phyloP scores from a whole-genome alignment of 2,113 vertebrate species.

The Cyphomyrus plagiostoma region DNA sequence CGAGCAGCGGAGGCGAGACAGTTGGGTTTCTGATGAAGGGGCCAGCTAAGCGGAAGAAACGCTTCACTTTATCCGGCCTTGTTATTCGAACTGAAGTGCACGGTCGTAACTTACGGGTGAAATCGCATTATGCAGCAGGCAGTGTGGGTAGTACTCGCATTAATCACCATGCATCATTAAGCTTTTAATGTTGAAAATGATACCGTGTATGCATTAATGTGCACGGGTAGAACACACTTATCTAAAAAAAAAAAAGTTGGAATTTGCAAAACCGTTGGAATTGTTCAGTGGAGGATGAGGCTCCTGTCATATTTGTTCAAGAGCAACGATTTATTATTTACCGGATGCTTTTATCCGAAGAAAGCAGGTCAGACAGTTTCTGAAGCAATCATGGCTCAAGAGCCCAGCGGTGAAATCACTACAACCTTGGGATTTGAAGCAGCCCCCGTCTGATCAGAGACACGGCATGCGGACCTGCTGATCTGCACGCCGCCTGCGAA shows the following conservation, averaged over 20 bases:
- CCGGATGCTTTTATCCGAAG: background rate
- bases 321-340: background rate
- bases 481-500: background rate
- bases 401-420: background rate
- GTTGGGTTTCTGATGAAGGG: background rate
- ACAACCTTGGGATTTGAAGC: background rate
- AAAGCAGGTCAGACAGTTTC: background rate
- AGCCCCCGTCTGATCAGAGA: background rate
- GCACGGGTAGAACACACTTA: background rate
- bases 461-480: background rate
- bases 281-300: background rate
- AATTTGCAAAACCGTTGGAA: background rate
- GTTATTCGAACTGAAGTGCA: background rate
- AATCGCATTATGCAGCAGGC: background rate
- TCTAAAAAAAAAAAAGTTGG: background rate
- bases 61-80: background rate
- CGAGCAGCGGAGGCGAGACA: background rate
- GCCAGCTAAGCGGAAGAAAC: background rate
- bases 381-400: background rate
- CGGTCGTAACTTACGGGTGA: background rate
- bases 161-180: background rate
- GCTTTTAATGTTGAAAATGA: background rate
- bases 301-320: background rate
- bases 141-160: background rate
- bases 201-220: background rate